A percentile compares a stretch with the other conserved stretches of the same genome.
phyloP scores from a whole-genome alignment of 2,113 vertebrate species.

The Tychaedon coryphoeus region DNA sequence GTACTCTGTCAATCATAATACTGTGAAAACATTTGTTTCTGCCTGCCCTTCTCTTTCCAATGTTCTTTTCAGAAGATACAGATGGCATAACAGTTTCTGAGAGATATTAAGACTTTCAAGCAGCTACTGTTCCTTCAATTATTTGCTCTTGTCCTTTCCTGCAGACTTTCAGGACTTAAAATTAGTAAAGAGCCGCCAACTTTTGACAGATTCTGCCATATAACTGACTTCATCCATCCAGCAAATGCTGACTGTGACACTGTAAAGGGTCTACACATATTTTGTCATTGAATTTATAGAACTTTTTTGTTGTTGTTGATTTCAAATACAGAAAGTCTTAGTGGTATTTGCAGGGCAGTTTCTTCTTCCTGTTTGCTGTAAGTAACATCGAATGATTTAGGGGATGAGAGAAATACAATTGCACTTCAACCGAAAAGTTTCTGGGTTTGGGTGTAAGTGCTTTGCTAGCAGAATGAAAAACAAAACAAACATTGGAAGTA shows the following conservation, averaged over 20 bases:
- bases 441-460: background rate
- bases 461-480: background rate
- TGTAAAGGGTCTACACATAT: background rate
- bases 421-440: background rate
- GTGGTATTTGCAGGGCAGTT: background rate
- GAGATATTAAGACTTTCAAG: background rate
- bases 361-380: fast-evolving
- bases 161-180: background rate
- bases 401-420: background rate
- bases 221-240: background rate
- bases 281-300: background rate
- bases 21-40: background rate
- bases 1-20: background rate
- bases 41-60: fast-evolving
- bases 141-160: background rate
- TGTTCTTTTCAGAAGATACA: background rate
- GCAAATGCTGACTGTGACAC: background rate
- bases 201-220: background rate
- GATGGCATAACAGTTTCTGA: background rate
- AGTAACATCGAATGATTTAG: background rate
- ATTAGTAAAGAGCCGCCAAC: background rate
- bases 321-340: background rate
- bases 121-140: background rate
- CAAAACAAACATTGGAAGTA: background rate
- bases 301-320: background rate